Base-by-base conservation (phyloP, 2,888 invertebrate genomes). In the Apamea crenata region DNA sequence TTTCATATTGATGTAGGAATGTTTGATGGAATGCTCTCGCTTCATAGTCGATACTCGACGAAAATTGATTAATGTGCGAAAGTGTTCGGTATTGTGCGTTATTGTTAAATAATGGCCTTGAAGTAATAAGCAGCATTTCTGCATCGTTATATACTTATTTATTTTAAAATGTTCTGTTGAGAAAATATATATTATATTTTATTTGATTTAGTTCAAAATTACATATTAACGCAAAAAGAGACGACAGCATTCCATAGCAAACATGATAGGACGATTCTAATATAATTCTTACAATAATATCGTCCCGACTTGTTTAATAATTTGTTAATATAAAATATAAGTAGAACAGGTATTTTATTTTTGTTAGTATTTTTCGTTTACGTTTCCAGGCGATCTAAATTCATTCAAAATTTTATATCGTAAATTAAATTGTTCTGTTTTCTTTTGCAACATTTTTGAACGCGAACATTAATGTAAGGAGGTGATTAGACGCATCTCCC, bases 261-360 rank as follows among this genome's bases (percentile, higher is more conserved):
- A 91, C 94, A 91, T 88, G 86, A 90, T 93, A 92, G 96, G 96
- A 96, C 96, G 96, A 96, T 96, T 95, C 94, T 96, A 95, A 96
- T 96, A 97, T 97, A 96, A 97, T 97, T 97, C 96, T 97, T 96
- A 96, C 95, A 96, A 96, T 96, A 94, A 96, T 94, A 96, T 97
- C 97, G 97, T 97, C 97, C 96, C 91, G 91, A 95, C 93, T 95
- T 94, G 94, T 96, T 96, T 95, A 94, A 94, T 94, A 93, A 96
- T 95, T 96, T 95, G 96, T 96, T 96, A 94, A 94, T 95, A 92
- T 95, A 93, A 95, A 94, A 86, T 90, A 91, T 96, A 95, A 94
- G 90, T 94, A 93, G 93, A 93, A 89, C 95, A 92, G 94, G 95
- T 94, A 93, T 95, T 94, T 94, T 95, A 94, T 94, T 95, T 95